Conservation (phyloP, 2,888 invertebrate species). For the Rhaphigaster nebulosa region DNA sequence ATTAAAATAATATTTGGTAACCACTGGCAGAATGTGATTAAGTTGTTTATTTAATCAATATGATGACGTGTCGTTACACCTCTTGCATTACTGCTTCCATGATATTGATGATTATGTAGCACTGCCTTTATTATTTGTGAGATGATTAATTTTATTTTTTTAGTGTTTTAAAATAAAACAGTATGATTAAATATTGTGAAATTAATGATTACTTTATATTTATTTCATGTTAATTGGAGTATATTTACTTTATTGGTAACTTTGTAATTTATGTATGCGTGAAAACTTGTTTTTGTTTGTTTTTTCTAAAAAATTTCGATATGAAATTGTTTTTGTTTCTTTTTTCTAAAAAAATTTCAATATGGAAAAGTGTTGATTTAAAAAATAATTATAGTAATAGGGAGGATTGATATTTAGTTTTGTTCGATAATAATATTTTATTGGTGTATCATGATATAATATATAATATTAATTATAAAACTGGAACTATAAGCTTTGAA, state of each 20-base stretch:
- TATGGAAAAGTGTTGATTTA: neutral
- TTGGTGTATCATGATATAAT: neutral
- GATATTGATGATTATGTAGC: slow-evolving; percentile 44
- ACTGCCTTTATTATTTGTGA: neutral
- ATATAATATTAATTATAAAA: too few species aligned
- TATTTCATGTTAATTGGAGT: neutral
- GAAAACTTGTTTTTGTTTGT: too few species aligned
- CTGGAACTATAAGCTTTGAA: neutral
- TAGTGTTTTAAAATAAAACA: neutral
- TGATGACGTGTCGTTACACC: slow-evolving; percentile 36
- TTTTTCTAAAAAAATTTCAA: too few species aligned
- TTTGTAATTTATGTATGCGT: neutral
- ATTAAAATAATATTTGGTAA: neutral
- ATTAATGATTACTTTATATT: neutral
- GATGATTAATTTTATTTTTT: neutral
- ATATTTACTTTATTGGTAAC: neutral
- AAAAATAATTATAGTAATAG: neutral
- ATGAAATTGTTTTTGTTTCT: too few species aligned
- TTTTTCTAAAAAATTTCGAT: neutral
- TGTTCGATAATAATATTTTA: neutral
- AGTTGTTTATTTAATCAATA: slow-evolving; percentile 39
- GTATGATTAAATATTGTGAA: neutral
- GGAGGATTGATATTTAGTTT: neutral
- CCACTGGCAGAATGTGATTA: slow-evolving; percentile 18
- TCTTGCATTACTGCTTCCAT: slow-evolving; percentile 32